Conservation (phyloP, 92 coral and sea anemone genomes). For the Nematostella vectensis region DNA sequence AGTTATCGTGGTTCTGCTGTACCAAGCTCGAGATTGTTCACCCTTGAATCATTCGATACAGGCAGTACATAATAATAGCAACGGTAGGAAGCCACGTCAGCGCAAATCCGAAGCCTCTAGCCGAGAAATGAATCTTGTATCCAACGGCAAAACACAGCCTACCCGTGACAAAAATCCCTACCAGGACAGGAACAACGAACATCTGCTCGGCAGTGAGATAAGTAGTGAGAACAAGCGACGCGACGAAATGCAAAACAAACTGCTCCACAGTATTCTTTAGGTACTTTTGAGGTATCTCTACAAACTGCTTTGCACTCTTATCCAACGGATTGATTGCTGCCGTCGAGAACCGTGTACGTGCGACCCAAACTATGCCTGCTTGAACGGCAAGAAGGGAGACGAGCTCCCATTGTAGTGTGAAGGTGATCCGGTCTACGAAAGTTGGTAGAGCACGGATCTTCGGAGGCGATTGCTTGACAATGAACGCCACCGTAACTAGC, state of each 20-base stretch:
- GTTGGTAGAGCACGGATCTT: conserved; percentile 24
- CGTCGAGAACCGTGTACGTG: conserved; percentile 15
- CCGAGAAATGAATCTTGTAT: conserved; percentile 13
- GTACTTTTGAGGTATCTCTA: conserved; percentile 15
- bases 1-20: too few species aligned
- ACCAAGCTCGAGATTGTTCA: too few species aligned
- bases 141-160: conserved; percentile 43
- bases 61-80: conserved; percentile 15
- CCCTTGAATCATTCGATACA: conserved; percentile 13
- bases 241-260: conserved; percentile 38
- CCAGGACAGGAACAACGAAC: conserved; percentile 27
- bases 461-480: not conserved
- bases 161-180: conserved; percentile 24
- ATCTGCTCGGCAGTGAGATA: conserved; percentile 36
- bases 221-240: conserved; percentile 27
- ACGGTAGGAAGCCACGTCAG: conserved; percentile 32
- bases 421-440: conserved; percentile 26
- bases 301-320: conserved; percentile 10
- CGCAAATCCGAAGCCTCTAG: conserved; percentile 27
- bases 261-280: conserved; percentile 60
- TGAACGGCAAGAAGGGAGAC: conserved; percentile 28
- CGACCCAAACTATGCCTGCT: conserved; percentile 41
- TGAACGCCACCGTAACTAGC: not conserved
- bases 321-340: conserved; percentile 45
- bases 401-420: conserved; percentile 29